Evolutionary conservation across 2,797 vertebrate genomes (phyloP), one percentile per base, ranked within the genome.

Genomic region (Eospalax fontanierii): DNA sequence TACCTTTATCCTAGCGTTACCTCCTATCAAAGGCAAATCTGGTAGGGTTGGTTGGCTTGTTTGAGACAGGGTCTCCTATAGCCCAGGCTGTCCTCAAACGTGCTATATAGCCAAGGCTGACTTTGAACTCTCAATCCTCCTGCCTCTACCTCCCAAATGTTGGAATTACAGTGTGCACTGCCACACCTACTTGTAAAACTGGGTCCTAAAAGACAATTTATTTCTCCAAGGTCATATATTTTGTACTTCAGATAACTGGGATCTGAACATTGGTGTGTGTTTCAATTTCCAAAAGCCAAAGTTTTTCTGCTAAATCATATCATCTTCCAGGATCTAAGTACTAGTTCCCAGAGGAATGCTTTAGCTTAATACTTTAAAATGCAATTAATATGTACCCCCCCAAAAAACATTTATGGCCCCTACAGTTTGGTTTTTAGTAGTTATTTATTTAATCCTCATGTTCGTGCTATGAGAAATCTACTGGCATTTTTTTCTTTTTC

Each of bases 281-380:
- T 92, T 78, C 38, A 50, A 70, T 91, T 84, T 66, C 70, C 75
- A 90, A 88, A 91, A 79, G 57, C 43, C n/a, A 43, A 14, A 4
- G 15, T 18, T 73, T 35, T 87, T 71, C 78, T 75, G 57, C 78
- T 68, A 35, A 82, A 75, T 83, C 10, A 2, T 21, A 40, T 24
- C 28, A n/a, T 38, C 28, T 78, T 63, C 79, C 40, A 43, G 46
- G 19, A 6, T 68, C 91, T 66, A 9, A 30, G 7, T 14, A 35
- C 22, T 40, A 65, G 35, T 79, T 90, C 71, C 30, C n/a, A 10
- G 54, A 86, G 54, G 54, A 91, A 91, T 54, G 63, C 22, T 93
- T 76, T 76, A 40, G 74, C 50, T 84, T 83, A n/a, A 74, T 40
- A 33, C 28, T 89, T 91, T 73, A 57, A 94, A 75, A 87, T 35